A percentile compares a stretch with the other conserved stretches of the same genome.
These are phyloP conservation scores for Tetrao urogallus DNA, from an alignment of 2,113 vertebrate genomes.

Conservation along the genomic window DNA sequence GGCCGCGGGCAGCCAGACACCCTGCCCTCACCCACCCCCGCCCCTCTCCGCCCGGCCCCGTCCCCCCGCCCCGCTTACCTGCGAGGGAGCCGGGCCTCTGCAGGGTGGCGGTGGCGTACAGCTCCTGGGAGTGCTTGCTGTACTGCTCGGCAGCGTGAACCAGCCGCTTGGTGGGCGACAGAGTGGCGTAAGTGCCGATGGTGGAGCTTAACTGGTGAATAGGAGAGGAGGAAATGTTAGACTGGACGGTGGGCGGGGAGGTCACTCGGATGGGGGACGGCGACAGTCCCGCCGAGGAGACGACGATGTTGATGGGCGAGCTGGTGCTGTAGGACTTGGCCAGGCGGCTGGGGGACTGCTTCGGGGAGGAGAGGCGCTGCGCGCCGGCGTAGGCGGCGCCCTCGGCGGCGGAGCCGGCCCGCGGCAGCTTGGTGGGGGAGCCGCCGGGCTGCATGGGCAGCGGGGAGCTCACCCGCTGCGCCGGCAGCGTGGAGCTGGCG, in stretches of 20 bases:
- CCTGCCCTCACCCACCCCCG: too few species aligned
- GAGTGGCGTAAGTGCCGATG: slow-evolving; percentile 95
- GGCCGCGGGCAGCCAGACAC: too few species aligned
- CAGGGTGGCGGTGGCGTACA: slow-evolving; percentile 93
- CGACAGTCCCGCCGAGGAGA: slow-evolving; percentile 83
- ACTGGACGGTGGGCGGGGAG: slow-evolving; percentile 87
- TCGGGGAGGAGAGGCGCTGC: slow-evolving; percentile 91
- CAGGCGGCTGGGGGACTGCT: slow-evolving; percentile 91
- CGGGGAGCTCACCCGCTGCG: slow-evolving; percentile 91
- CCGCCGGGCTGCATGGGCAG: slow-evolving; percentile 86
- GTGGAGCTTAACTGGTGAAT: slow-evolving; percentile 94
- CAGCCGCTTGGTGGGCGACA: slow-evolving; percentile 95
- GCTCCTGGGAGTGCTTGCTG: slow-evolving; percentile 93
- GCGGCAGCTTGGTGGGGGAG: slow-evolving; percentile 86
- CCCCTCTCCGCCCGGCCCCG: neutral
- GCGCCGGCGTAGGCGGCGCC: slow-evolving; percentile 81
- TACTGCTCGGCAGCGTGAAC: slow-evolving; percentile 94
- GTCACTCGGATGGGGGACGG: slow-evolving; percentile 89
- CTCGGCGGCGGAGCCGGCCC: slow-evolving; percentile 86
- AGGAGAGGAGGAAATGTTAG: slow-evolving; percentile 87
- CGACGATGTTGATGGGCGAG: slow-evolving; percentile 95
- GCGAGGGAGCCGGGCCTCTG: slow-evolving; percentile 95
- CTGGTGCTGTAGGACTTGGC: slow-evolving; percentile 97
- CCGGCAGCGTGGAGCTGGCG: slow-evolving; percentile 93
- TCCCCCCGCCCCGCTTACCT: slow-evolving; percentile 75